Percentiles rank a stretch among this genome's conserved stretches.
Evolutionary conservation across 1,140 invertebrate genomes (phyloP).

Genomic region (Macrobrachium rosenbergii): DNA sequence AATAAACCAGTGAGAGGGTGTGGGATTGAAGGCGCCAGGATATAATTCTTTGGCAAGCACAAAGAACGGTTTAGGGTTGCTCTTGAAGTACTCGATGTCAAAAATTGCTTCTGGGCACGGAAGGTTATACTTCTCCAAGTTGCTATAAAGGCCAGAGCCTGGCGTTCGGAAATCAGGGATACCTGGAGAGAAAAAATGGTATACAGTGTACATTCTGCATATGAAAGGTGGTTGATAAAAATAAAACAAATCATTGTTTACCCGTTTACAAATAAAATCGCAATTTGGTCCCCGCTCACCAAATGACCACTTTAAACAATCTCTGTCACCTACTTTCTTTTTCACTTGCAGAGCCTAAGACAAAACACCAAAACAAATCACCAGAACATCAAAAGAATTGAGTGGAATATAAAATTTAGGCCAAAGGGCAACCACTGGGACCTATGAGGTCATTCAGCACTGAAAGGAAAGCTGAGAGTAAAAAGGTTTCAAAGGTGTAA

Average conservation of each 20-base stretch:
- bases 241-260: neutral
- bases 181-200: conserved; percentile 82
- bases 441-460: too few relatives aligned
- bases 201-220: neutral
- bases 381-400: too few relatives aligned
- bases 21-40: conserved; percentile 86
- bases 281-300: neutral
- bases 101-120: conserved; percentile 97
- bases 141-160: conserved; percentile 91
- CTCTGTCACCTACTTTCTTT: too few relatives aligned
- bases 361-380: too few relatives aligned
- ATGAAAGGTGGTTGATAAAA: too few relatives aligned
- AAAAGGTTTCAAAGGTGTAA: too few relatives aligned
- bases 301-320: neutral
- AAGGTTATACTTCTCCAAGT: conserved; percentile 91
- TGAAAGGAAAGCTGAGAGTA: too few relatives aligned
- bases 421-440: too few relatives aligned
- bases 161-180: conserved; percentile 96
- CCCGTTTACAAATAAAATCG: too few relatives aligned
- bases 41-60: conserved; percentile 87
- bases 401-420: too few relatives aligned
- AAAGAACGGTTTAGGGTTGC: conserved; percentile 90
- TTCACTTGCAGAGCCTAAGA: too few relatives aligned
- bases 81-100: conserved; percentile 86
- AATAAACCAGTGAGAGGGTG: conserved; percentile 87